Percentiles rank a stretch among this genome's conserved stretches.
Conservation (phyloP, 2,888 invertebrate species). For the Zootermopsis nevadensis region DNA sequence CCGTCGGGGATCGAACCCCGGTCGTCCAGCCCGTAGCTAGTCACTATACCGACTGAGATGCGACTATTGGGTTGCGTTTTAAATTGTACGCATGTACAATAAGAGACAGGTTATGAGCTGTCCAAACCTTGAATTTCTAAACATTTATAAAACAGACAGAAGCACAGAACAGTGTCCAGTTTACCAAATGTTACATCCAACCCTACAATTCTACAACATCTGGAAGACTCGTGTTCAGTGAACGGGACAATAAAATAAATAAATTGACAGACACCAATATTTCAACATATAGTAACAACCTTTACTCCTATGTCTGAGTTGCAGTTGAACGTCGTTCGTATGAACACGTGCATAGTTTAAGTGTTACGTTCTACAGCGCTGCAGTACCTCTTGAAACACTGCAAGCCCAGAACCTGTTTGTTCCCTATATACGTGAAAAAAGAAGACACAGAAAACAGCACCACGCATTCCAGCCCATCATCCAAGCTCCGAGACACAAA, state of each 20-base stretch:
- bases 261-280: neutral
- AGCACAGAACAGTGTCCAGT: too few species aligned
- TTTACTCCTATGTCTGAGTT: too few species aligned
- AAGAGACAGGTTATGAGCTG: too few species aligned
- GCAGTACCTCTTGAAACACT: slow-evolving; percentile 3
- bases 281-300: neutral
- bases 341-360: neutral
- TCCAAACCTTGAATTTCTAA: too few species aligned
- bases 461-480: slow-evolving; percentile 22
- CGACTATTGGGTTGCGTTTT: too few species aligned
- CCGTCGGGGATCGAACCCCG: too few species aligned
- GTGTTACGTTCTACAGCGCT: neutral
- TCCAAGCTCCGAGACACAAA: neutral
- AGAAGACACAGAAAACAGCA: neutral
- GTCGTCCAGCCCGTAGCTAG: too few species aligned
- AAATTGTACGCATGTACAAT: too few species aligned
- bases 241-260: neutral
- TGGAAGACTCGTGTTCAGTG: neutral
- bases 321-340: neutral
- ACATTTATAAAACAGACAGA: too few species aligned
- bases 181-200: too few species aligned
- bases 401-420: slow-evolving; percentile 35
- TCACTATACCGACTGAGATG: too few species aligned
- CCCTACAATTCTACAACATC: too few species aligned
- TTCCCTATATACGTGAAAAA: slow-evolving; percentile 30